Conservation (phyloP, 2,113 vertebrate genomes). For the Lynx canadensis region DNA sequence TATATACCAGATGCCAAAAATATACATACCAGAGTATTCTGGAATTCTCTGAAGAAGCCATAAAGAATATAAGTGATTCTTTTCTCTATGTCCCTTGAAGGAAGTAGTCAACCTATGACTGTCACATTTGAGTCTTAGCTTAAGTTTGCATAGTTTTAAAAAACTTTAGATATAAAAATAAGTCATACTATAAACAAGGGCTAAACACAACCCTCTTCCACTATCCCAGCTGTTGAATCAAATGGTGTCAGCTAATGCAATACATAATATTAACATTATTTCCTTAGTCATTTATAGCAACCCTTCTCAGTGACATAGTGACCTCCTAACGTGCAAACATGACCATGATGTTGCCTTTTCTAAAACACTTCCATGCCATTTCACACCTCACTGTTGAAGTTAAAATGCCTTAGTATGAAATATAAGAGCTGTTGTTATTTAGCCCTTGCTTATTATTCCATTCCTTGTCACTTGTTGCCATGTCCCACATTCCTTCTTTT, state of each 20-base stretch:
- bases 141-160: background rate
- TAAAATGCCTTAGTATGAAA: background rate
- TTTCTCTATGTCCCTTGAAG: background rate
- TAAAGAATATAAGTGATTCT: background rate
- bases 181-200: background rate
- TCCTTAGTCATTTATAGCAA: background rate
- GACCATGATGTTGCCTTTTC: background rate
- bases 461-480: background rate
- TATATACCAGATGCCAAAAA: background rate
- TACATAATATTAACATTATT: background rate
- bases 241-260: background rate
- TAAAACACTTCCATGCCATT: background rate
- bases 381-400: background rate
- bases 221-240: background rate
- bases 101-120: background rate
- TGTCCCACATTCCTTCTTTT: background rate
- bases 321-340: background rate
- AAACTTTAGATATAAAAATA: background rate
- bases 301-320: background rate
- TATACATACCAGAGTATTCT: background rate
- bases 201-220: background rate
- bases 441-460: background rate
- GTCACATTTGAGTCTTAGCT: background rate
- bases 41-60: background rate
- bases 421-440: background rate